These are phyloP conservation scores for Xiphophorus maculatus DNA, from an alignment of 2,113 vertebrate species.

Conservation along the genomic window DNA sequence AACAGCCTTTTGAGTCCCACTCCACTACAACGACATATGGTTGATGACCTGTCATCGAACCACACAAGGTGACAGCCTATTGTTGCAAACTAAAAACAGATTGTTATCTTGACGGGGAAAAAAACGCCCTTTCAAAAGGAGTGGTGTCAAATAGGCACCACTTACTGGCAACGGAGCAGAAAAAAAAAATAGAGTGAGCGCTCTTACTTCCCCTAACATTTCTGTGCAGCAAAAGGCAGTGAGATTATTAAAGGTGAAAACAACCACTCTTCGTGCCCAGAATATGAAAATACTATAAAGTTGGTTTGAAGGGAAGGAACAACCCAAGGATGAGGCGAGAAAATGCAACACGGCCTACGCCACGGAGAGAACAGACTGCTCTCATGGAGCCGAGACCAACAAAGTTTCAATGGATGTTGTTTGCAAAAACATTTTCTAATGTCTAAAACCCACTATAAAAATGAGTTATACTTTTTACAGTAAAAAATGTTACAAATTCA, in stretches of 20 bases:
- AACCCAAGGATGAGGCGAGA: background rate
- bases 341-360: too few species aligned
- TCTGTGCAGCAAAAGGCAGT: background rate
- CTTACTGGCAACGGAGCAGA: background rate
- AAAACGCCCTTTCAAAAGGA: background rate
- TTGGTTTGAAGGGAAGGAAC: background rate
- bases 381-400: background rate
- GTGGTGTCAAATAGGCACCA: background rate
- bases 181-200: background rate
- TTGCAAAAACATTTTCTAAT: background rate
- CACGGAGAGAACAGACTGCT: background rate
- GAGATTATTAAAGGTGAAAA: background rate
- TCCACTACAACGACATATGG: background rate
- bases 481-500: too few species aligned
- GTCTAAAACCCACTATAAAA: background rate
- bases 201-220: background rate
- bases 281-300: too few species aligned
- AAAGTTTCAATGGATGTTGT: background rate
- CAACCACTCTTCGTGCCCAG: background rate
- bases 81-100: background rate
- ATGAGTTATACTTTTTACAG: too few species aligned
- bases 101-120: background rate
- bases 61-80: background rate
- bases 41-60: background rate
- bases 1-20: background rate